These are phyloP conservation scores for Ptilodon capucinus DNA, from an alignment of 2,888 invertebrate genomes.

Conservation along the genomic window DNA sequence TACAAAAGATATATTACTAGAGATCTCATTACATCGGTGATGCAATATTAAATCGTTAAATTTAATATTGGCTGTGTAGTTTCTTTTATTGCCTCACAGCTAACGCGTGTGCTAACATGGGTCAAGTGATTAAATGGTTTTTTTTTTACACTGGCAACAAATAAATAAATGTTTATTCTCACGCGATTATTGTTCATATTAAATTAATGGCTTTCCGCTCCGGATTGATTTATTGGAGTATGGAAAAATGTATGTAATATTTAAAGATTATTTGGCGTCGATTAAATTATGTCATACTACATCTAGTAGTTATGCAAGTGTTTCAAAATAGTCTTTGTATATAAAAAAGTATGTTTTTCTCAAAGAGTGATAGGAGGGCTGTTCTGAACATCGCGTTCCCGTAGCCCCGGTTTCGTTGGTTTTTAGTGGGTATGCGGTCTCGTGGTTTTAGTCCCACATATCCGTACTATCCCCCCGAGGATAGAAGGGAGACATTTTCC, in stretches of 20 bases:
- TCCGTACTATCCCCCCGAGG: no score
- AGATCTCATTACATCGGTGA: slow-evolving; percentile 57
- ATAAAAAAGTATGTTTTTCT: no score
- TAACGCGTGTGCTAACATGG: slow-evolving; percentile 70
- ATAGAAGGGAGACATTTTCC: no score
- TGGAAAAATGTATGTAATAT: slow-evolving; percentile 40
- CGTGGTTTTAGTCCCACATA: no score
- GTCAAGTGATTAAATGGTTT: slow-evolving; percentile 68
- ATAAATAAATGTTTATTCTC: slow-evolving; percentile 77
- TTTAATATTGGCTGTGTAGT: slow-evolving; percentile 77
- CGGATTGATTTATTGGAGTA: slow-evolving; percentile 53
- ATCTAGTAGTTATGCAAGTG: no score
- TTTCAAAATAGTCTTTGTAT: not conserved
- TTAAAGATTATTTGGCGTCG: slow-evolving; percentile 26
- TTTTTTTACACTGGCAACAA: slow-evolving; percentile 60
- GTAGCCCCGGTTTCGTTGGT: no score
- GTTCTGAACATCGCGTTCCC: no score
- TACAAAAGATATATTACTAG: slow-evolving; percentile 34
- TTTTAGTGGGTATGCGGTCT: no score
- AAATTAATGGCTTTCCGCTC: slow-evolving; percentile 54
- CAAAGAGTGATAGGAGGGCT: no score
- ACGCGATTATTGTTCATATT: slow-evolving; percentile 69
- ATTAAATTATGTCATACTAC: slow-evolving; percentile 2
- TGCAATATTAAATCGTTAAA: slow-evolving; percentile 80
- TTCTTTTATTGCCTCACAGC: slow-evolving; percentile 78